Base-by-base conservation (phyloP, 2,888 invertebrate species). In the Microplitis manilae region DNA sequence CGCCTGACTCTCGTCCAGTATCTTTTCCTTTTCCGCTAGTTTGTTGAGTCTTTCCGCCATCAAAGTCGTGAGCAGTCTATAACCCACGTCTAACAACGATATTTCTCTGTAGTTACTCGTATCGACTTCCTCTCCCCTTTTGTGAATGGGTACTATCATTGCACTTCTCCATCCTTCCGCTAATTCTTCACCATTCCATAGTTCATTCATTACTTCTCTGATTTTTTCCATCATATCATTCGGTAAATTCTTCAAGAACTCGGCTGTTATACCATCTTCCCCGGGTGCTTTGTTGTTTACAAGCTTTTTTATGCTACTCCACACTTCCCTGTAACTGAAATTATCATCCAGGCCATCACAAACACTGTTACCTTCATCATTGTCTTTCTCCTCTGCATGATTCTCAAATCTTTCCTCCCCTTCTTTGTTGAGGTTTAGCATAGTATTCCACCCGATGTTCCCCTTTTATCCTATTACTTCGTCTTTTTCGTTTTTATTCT, bases 31-130 rank as follows among this genome's bases (percentile, higher is more conserved):
- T 1, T 62, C 39, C 39, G 68, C 17, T 7, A 39, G 68, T 2
- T 9, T 17, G 8, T 8, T 62, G 6, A n/a, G n/a, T 39, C 62
- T 64, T 6, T 17, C 39, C 4, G 70, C 8, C 50, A 76, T 61
- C 30, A 72, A 39, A 0, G 0, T 62, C 1, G 50, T 64, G 6
- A 41, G 6, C 17, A 62, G 1, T 64, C 50, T 60, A 20, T 78
- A 78, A 0, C 75, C 75, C 0, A 67, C 38, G n/a, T 72, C 39
- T 9, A 78, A 8, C 2, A 75, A 13, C 5, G 78, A 65, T 6
- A 78, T 64, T 6, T 73, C 78, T 50, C 75, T 71, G 7, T 68
- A 78, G 39, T 78, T 75, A 1, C 50, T 50, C n/a, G 61, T 68
- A 9, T 50, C 1, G 0, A 40, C 41, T 6, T 17, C 38, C 1